Evolutionary conservation across 2,888 invertebrate species (phyloP).

Genomic region (Heteropelma amictum): DNA sequence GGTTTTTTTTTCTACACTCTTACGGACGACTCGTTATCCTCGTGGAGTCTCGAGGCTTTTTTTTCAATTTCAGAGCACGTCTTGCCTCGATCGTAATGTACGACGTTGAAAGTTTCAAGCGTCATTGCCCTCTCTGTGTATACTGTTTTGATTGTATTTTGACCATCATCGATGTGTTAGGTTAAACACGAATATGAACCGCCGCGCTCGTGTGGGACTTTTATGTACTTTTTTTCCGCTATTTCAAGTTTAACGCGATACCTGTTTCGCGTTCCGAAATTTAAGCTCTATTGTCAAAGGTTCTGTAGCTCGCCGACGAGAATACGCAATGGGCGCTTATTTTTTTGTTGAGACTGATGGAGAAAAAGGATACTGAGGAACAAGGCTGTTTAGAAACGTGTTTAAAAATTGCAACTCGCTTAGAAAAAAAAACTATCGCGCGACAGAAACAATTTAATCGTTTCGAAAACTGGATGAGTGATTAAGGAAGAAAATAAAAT

Average conservation of each 20-base stretch:
- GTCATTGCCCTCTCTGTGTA: slow-evolving; percentile 24
- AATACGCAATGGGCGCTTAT: slow-evolving; percentile 1
- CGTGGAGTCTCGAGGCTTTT: background rate
- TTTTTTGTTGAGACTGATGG: background rate
- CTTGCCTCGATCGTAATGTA: slow-evolving; percentile 20
- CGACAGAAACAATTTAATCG: no score
- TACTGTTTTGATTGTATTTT: slow-evolving; percentile 10
- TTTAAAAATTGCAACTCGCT: no score
- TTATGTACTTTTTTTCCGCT: no score
- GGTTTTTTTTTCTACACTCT: background rate
- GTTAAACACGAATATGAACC: background rate
- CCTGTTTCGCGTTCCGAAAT: background rate
- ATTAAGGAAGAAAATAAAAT: background rate
- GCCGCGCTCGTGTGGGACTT: slow-evolving; percentile 3
- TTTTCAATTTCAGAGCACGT: slow-evolving; percentile 24
- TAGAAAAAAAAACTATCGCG: no score
- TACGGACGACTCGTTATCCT: background rate
- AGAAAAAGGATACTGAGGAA: no score
- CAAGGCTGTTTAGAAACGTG: no score
- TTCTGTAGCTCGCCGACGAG: background rate
- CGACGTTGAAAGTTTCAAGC: slow-evolving; percentile 22
- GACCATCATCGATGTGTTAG: slow-evolving; percentile 4
- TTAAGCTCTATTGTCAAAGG: background rate
- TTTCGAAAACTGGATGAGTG: background rate
- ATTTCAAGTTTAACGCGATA: background rate